These are phyloP conservation scores for Melanotaenia maccullochi DNA, from an alignment of 2,797 vertebrate species.

Conservation along the genomic window DNA sequence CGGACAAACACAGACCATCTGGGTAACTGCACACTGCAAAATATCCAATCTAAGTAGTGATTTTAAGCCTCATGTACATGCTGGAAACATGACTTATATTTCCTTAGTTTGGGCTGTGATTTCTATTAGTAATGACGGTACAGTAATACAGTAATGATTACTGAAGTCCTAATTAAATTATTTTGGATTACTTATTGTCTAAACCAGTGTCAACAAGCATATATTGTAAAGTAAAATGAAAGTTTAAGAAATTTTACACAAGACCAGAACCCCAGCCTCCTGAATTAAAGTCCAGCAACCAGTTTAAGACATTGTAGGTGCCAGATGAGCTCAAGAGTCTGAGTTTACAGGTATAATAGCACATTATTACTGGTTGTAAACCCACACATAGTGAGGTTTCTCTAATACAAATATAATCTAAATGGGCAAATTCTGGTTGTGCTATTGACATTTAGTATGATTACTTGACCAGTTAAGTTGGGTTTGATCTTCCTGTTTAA, in stretches of 20 bases:
- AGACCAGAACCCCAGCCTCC: not conserved
- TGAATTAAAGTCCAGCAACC: not conserved
- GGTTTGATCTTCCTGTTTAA: too few species aligned
- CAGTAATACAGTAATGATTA: not conserved
- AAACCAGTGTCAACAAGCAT: not conserved
- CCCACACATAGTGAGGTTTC: too few species aligned
- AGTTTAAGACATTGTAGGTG: not conserved
- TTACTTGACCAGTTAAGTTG: too few species aligned
- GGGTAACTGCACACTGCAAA: conserved; percentile 29
- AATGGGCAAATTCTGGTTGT: too few species aligned
- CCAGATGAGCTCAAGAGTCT: too few species aligned
- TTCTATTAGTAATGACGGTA: not conserved
- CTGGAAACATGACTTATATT: not conserved
- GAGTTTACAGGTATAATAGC: not conserved
- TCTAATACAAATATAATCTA: too few species aligned
- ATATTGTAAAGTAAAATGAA: not conserved
- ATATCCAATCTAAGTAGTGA: conserved; percentile 21
- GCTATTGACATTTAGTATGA: too few species aligned
- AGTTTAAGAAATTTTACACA: not conserved
- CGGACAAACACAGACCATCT: conserved; percentile 64
- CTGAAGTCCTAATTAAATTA: not conserved
- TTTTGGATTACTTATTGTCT: too few species aligned
- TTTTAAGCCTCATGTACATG: not conserved
- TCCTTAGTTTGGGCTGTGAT: not conserved
- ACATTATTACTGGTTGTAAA: not conserved